Evolutionary conservation across 2,888 invertebrate species (phyloP).

Genomic region (Stenolophus ochropezus): DNA sequence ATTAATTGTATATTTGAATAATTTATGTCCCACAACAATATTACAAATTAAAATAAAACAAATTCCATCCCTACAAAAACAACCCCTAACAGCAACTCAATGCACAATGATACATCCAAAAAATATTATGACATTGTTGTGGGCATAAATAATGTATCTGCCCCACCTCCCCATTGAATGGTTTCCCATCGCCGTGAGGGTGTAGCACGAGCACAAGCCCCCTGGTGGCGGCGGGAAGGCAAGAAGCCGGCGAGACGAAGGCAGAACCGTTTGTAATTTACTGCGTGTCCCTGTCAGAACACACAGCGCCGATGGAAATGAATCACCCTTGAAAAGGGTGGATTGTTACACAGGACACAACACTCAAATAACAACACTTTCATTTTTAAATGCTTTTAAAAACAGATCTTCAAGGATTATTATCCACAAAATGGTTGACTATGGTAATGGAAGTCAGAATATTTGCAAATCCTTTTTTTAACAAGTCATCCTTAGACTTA

Average conservation of each 20-base stretch:
- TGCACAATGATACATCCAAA: background rate
- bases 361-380: background rate
- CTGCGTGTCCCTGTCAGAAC: constrained; percentile 55
- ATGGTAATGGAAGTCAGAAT: background rate
- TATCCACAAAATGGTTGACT: too few species aligned
- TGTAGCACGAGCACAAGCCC: background rate
- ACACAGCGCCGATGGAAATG: constrained; percentile 36
- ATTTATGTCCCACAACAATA: background rate
- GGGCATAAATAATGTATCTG: constrained; percentile 16
- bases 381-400: background rate
- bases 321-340: constrained; percentile 32
- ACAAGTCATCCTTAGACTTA: too few species aligned
- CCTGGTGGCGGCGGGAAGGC: background rate
- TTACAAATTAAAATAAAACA: background rate
- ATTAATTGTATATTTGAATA: background rate
- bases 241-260: constrained; percentile 13
- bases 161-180: constrained; percentile 1
- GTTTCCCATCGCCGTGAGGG: constrained; percentile 9
- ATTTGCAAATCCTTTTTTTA: too few species aligned
- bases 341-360: background rate
- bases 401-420: too few species aligned
- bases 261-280: constrained; percentile 52
- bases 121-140: background rate
- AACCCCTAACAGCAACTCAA: background rate
- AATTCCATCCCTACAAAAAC: background rate